Evolutionary conservation across 2,797 vertebrate species (phyloP), one percentile per base, ranked within the genome.

Genomic region (Coluber constrictor): DNA sequence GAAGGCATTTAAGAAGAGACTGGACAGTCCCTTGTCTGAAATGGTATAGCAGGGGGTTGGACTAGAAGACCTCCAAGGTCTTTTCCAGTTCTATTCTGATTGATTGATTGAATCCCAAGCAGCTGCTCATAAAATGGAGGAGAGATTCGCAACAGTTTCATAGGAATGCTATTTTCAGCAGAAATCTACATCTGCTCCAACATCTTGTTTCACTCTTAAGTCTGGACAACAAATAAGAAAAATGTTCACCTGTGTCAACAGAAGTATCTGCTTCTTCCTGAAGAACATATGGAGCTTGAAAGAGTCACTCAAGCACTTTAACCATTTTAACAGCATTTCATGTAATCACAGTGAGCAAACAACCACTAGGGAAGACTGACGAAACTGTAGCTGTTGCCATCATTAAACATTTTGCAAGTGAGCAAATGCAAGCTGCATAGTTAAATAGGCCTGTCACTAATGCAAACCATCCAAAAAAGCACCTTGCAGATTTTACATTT

Each of bases 371-470:
- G 93, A 89, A 86, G 56, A 86, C 86, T 66, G 87, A 63, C 86
- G 5, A 57, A 91, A 56, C 59, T n/a, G 90, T n/a, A 66, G 70
- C 56, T 91, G 51, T 60, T 93, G 57, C 47, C 87, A 86, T 91
- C 57, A 57, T 93, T 91, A 86, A 93, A 47, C 83, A 37, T 79
- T 93, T 47, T 91, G 87, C 60, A 91, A 86, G 63, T 89, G 87
- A 86, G 87, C 51, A 91, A 60, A 63, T 63, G 59, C 70, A 89
- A 54, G 90, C 57, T 47, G 29, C 43, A 47, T 12, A 89, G 66
- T 86, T 60, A 93, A 86, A 54, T 13, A 83, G 70, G 59, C 54
- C 63, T 32, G 59, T 70, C 59, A 89, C 57, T 59, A 86, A 47
- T 32, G 51, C 51, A 89, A 89, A 91, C 90, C 59, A 54, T 47